Conservation (phyloP, 2,797 vertebrate genomes). For the Tarsius wallacei region DNA sequence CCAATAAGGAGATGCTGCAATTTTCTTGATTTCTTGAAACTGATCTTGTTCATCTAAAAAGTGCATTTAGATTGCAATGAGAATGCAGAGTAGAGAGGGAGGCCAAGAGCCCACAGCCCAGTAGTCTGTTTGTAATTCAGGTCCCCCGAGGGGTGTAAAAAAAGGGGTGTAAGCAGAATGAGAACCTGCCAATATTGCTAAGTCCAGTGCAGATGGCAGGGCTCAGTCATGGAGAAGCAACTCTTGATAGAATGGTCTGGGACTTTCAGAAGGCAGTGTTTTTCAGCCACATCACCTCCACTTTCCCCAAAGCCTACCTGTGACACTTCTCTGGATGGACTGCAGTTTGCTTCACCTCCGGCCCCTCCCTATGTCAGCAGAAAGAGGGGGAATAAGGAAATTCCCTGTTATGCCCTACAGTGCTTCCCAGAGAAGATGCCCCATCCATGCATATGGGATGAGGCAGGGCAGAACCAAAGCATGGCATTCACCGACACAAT, state of each 20-base stretch:
- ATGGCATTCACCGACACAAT: background rate
- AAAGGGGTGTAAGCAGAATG: background rate
- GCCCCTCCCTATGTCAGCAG: conserved; percentile 84
- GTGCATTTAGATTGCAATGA: background rate
- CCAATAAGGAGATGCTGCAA: background rate
- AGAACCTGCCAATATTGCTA: background rate
- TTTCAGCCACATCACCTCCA: conserved; percentile 54
- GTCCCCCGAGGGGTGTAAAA: background rate
- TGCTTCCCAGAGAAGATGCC: conserved; percentile 59
- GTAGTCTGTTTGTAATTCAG: background rate
- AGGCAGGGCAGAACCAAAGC: conserved; percentile 26
- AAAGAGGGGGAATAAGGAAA: conserved; percentile 81
- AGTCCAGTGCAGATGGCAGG: background rate
- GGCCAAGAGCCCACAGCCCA: background rate
- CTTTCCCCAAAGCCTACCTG: conserved; percentile 82
- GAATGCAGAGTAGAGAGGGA: background rate
- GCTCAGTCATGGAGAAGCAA: background rate
- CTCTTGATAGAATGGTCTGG: background rate
- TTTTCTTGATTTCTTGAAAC: conserved; percentile 46
- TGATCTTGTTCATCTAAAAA: background rate
- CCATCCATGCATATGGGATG: conserved; percentile 76
- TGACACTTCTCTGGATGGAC: conserved; percentile 81
- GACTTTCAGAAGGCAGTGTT: conserved; percentile 41
- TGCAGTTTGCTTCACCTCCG: conserved; percentile 81
- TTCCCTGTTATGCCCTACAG: conserved; percentile 81